A percentile compares a stretch with the other conserved stretches of the same genome.
Evolutionary conservation across 1,140 invertebrate species (phyloP).

Genomic region (Cherax quadricarinatus): DNA sequence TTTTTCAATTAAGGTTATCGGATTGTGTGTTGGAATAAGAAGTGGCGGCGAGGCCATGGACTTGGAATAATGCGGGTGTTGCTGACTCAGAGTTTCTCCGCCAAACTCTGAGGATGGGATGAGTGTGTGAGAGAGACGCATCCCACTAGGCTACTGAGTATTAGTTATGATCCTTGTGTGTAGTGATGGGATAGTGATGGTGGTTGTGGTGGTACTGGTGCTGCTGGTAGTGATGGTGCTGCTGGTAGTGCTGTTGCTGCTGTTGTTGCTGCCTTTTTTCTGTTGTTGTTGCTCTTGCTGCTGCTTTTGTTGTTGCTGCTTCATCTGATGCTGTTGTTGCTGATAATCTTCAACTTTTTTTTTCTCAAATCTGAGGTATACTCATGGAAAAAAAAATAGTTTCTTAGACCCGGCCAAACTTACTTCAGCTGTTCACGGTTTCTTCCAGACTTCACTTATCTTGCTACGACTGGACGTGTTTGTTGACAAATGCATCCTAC

Average conservation of each 20-base stretch:
- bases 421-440: too few relatives aligned
- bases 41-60: conserved; percentile 4
- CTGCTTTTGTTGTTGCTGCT: too few relatives aligned
- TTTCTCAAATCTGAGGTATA: too few relatives aligned
- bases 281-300: too few relatives aligned
- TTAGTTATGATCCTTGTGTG: neutral
- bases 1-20: conserved; percentile 71
- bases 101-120: conserved; percentile 16
- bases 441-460: too few relatives aligned
- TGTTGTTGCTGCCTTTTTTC: neutral
- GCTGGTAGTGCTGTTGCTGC: neutral
- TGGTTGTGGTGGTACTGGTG: neutral
- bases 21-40: conserved; percentile 64
- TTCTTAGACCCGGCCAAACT: too few relatives aligned
- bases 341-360: too few relatives aligned
- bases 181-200: neutral
- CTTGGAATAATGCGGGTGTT: conserved; percentile 22
- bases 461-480: too few relatives aligned
- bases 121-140: neutral
- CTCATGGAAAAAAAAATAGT: too few relatives aligned
- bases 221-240: neutral
- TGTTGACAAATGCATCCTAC: too few relatives aligned
- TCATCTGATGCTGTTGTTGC: too few relatives aligned
- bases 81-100: conserved; percentile 22
- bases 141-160: too few relatives aligned